These are phyloP conservation scores for Anoplopoma fimbria DNA, from an alignment of 2,113 vertebrate species.

Conservation along the genomic window DNA sequence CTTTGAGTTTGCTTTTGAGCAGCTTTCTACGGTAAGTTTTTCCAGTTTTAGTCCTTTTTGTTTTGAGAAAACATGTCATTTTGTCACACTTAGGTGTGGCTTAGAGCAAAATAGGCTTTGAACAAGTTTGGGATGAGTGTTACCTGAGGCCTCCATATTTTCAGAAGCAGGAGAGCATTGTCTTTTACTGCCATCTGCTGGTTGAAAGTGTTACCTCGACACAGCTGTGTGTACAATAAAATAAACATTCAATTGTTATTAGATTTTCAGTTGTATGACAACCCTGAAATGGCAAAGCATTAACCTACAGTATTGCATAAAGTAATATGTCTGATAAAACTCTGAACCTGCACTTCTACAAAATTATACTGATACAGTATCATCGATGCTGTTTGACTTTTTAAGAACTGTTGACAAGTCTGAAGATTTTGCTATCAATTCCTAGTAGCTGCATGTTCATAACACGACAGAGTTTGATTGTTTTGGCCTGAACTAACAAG, in stretches of 20 bases:
- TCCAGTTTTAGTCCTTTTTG: not conserved
- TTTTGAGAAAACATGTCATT: not conserved
- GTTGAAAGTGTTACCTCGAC: not conserved
- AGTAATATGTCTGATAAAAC: not conserved
- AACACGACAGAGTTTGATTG: not conserved
- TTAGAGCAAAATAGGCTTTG: not conserved
- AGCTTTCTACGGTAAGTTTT: conserved; percentile 91
- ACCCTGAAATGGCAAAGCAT: not conserved
- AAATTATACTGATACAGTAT: not conserved
- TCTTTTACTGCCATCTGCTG: conserved; percentile 81
- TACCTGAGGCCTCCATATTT: not conserved
- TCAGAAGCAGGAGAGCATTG: conserved; percentile 29
- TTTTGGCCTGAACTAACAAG: not conserved
- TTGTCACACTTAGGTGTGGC: not conserved
- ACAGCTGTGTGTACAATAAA: not conserved
- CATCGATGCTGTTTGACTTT: not conserved
- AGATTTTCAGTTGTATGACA: not conserved
- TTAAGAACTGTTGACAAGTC: not conserved
- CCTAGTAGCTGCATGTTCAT: not conserved
- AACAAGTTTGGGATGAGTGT: conserved; percentile 33
- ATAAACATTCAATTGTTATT: not conserved
- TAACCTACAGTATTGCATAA: not conserved
- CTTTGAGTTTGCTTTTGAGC: conserved; percentile 97
- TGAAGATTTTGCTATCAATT: not conserved
- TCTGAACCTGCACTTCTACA: not conserved